These are phyloP conservation scores for Cancer borealis DNA, from an alignment of 2,888 invertebrate species.

Conservation along the genomic window DNA sequence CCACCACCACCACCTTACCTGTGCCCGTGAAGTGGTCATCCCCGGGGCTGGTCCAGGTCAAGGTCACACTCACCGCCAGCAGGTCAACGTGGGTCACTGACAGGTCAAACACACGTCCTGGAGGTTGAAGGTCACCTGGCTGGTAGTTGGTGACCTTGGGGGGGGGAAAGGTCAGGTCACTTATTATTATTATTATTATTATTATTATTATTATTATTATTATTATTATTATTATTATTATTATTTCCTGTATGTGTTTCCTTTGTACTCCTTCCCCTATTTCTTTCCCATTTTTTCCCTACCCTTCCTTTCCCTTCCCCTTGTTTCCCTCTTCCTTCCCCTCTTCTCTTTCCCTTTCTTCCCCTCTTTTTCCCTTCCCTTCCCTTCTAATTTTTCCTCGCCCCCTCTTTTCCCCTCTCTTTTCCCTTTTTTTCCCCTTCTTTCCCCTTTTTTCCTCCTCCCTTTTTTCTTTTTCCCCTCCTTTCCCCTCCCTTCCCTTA, in stretches of 20 bases:
- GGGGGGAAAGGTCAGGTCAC: neutral
- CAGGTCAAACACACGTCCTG: slow-evolving; percentile 78
- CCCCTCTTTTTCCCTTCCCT: neutral
- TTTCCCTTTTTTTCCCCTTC: neutral
- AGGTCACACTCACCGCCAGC: slow-evolving; percentile 69
- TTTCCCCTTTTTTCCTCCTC: neutral
- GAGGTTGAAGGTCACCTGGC: slow-evolving; percentile 63
- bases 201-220: neutral
- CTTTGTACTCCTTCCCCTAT: neutral
- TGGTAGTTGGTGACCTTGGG: slow-evolving; percentile 65
- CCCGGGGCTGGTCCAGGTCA: slow-evolving; percentile 78
- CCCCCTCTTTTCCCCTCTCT: neutral
- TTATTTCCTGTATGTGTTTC: neutral
- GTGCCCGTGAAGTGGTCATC: slow-evolving; percentile 78
- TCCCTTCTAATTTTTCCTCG: neutral
- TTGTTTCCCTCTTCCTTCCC: too few relatives aligned
- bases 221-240: neutral
- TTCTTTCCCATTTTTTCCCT: neutral
- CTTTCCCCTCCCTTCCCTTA: neutral
- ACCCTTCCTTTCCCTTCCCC: neutral
- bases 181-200: neutral
- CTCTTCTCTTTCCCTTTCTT: neutral
- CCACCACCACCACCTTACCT: slow-evolving; percentile 64
- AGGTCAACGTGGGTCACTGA: slow-evolving; percentile 70
- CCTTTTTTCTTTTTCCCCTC: neutral